Base-by-base conservation (phyloP, 2,888 invertebrate species). In the Dynastes maya region DNA sequence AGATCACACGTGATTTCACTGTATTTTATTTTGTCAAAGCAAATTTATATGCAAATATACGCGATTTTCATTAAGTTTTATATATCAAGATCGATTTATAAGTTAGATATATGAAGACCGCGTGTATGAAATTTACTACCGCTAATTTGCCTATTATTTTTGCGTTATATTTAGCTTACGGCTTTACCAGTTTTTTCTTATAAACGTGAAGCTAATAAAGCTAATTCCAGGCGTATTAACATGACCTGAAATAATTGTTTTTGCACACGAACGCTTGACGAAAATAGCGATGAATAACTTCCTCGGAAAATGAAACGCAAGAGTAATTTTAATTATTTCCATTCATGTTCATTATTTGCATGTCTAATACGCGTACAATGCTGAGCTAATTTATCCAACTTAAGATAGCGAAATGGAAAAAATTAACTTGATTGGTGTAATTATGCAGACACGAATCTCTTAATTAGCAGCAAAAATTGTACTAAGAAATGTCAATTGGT, bases 401-500 rank as follows among this genome's bases (percentile, higher is more conserved):
- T 22, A 61, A 61, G 61, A 61, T 11, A 61, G 22, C 11, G 22
- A 61, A 27, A 29, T 61, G 61, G 22, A 61, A 61, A 61, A 27
- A 61, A 22, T n/a, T 8, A 61, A 61, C 61, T 5, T 61, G 27
- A 61, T 61, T 61, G 61, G 61, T 5, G 22, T 61, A 22, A 61
- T 27, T 55, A 16, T 61, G 27, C 27, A 61, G 22, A 11, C 61
- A 61, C 61, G 61, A 22, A 22, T 2, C 11, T 22, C 61, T 61
- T 61, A 61, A 61, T 55, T 55, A 55, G 55, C n/a, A 0, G 16
- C 55, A 1, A n/a, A n/a, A 55, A 55, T 61, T 61, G 13, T 11
- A 16, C 16, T 16, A 6, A 53, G 61, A 27, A 61, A 22, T 2
- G 61, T 22, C 27, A 13, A 61, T 61, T 61, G 61, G 11, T 61